A percentile compares a stretch with the other conserved stretches of the same genome.
phyloP scores from a whole-genome alignment of 2,888 invertebrate species.

The Muschampia plurimacula region DNA sequence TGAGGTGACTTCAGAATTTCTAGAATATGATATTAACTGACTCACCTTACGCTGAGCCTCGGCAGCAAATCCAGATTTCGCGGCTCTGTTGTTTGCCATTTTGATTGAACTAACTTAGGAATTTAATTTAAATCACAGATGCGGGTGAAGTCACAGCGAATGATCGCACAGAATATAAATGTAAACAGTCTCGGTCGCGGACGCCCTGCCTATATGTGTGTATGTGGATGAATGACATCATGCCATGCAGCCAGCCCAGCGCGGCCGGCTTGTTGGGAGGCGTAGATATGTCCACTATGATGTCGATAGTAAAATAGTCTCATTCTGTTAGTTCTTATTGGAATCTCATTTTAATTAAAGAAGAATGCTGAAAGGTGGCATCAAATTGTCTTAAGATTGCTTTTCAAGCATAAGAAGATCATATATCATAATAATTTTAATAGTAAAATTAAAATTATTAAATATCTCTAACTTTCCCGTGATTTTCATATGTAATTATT shows the following conservation, averaged over 20 bases:
- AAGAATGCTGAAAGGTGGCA: too few relatives aligned
- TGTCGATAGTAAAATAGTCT: constrained; percentile 15
- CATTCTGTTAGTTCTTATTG: constrained; percentile 34
- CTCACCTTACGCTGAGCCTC: constrained; percentile 98
- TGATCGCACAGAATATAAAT: constrained; percentile 54
- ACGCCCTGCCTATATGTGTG: constrained; percentile 73
- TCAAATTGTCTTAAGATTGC: too few relatives aligned
- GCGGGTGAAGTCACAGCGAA: constrained; percentile 74
- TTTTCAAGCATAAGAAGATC: too few relatives aligned
- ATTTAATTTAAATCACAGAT: constrained; percentile 78
- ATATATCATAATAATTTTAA: too few relatives aligned
- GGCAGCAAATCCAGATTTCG: constrained; percentile 97
- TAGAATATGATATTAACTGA: constrained; percentile 14
- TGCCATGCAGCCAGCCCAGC: constrained; percentile 53
- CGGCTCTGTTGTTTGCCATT: constrained; percentile 94
- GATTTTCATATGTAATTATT: too few relatives aligned
- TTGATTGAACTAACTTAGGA: constrained; percentile 66
- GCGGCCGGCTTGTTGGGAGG: constrained; percentile 56
- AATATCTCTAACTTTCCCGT: too few relatives aligned
- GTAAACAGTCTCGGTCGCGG: constrained; percentile 76
- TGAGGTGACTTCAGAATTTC: background rate
- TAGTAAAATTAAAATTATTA: too few relatives aligned
- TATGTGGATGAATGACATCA: constrained; percentile 84
- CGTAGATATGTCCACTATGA: constrained; percentile 16
- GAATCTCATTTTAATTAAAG: background rate